Evolutionary conservation across 2,113 vertebrate species (phyloP).

Genomic region (Triplophysa rosa): DNA sequence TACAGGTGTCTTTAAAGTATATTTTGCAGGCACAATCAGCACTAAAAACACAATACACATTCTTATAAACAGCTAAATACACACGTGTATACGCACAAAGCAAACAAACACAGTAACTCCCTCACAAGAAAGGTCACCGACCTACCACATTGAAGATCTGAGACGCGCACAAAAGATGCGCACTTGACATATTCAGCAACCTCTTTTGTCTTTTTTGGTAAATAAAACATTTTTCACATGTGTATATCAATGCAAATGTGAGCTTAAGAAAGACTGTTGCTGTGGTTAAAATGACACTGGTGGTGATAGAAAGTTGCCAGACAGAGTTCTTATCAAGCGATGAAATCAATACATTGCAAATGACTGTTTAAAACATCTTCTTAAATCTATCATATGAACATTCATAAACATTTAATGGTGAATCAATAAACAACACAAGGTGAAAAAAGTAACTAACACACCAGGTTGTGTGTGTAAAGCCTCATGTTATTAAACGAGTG

Average conservation of each 20-base stretch:
- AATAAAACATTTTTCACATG: neutral
- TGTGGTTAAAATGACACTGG: neutral
- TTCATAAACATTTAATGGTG: neutral
- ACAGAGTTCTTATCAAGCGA: neutral
- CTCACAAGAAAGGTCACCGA: neutral
- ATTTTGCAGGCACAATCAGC: slow-evolving; percentile 32
- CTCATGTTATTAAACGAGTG: neutral
- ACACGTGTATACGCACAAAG: neutral
- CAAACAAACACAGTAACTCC: neutral
- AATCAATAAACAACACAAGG: neutral
- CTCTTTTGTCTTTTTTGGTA: neutral
- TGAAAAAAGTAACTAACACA: neutral
- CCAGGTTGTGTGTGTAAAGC: neutral
- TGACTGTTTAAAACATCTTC: neutral
- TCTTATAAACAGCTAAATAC: slow-evolving; percentile 27
- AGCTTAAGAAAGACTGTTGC: neutral
- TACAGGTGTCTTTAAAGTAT: slow-evolving; percentile 2
- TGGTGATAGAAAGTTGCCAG: neutral
- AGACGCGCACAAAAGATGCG: neutral
- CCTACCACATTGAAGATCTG: neutral
- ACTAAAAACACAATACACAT: slow-evolving; percentile 23
- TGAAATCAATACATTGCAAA: neutral
- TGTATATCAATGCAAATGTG: neutral
- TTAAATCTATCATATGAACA: neutral
- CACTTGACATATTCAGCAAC: neutral